Percentiles rank a stretch among this genome's conserved stretches.
phyloP scores from a whole-genome alignment of 1,140 invertebrate species.

The Saccostrea cuccullata region DNA sequence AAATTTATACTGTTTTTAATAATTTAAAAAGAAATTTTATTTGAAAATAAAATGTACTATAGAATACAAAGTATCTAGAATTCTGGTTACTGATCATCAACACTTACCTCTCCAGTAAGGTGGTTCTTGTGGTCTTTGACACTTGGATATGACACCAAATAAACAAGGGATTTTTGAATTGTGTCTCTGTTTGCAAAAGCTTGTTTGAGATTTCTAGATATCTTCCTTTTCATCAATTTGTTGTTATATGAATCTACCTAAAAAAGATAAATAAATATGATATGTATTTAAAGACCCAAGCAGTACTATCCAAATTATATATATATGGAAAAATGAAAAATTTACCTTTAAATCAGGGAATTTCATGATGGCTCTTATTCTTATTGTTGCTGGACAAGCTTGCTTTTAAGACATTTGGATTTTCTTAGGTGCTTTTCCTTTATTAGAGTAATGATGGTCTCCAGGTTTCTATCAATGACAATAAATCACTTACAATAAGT shows the following conservation, averaged over 20 bases:
- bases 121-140: neutral
- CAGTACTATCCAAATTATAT: neutral
- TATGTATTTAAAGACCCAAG: neutral
- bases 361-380: neutral
- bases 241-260: slow-evolving; percentile 1
- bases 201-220: neutral
- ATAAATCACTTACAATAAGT: neutral
- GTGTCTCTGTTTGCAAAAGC: neutral
- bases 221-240: neutral
- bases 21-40: neutral
- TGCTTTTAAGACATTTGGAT: neutral
- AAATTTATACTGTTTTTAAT: neutral
- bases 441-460: neutral
- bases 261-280: neutral
- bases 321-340: neutral
- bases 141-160: neutral
- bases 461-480: neutral
- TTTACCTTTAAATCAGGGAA: neutral
- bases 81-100: neutral
- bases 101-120: neutral
- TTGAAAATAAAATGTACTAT: too few relatives aligned
- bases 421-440: neutral
- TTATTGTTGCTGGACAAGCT: neutral
- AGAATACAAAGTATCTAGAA: neutral
- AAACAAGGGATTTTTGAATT: neutral